Percentiles rank a stretch among this genome's conserved stretches.
These are phyloP conservation scores for Rhorus exstirpatorius DNA, from an alignment of 2,888 invertebrate genomes.

Conservation along the genomic window DNA sequence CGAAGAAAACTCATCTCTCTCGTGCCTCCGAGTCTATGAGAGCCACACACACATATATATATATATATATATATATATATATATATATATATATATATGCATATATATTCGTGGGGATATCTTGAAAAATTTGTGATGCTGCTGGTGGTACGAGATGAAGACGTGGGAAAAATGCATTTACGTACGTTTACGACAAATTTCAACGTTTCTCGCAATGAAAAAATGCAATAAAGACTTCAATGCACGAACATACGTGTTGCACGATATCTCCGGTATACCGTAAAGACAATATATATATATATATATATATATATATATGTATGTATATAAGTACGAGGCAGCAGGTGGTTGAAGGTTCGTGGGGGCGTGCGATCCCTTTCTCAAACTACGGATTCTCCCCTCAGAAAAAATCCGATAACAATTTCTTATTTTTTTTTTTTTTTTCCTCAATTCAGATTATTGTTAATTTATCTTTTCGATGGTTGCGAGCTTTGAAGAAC, in stretches of 20 bases:
- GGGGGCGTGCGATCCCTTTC: conserved; percentile 77
- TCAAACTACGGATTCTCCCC: conserved; percentile 29
- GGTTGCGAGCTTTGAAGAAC: too few relatives aligned
- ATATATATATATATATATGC: conserved; percentile 18
- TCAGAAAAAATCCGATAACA: conserved; percentile 43
- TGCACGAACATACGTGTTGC: conserved; percentile 61
- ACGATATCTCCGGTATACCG: conserved; percentile 10
- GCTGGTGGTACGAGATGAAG: conserved; percentile 8
- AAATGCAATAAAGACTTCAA: conserved; percentile 68
- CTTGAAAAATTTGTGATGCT: conserved; percentile 36
- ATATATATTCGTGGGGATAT: background rate
- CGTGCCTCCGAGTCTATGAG: conserved; percentile 16
- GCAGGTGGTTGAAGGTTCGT: conserved; percentile 84
- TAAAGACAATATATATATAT: conserved; percentile 61
- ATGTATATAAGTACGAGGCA: conserved; percentile 70
- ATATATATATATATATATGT: conserved; percentile 64
- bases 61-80: conserved; percentile 28
- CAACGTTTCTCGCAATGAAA: conserved; percentile 56
- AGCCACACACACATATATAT: background rate
- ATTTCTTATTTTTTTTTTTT: background rate
- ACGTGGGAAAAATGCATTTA: conserved; percentile 59
- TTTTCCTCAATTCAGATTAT: background rate
- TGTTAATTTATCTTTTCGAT: too few relatives aligned
- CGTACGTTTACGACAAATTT: conserved; percentile 57
- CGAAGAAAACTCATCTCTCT: conserved; percentile 56